Percentiles rank a stretch among this genome's conserved stretches.
These are phyloP conservation scores for Gallinago undulata DNA, from an alignment of 2,113 vertebrate genomes.

Conservation along the genomic window DNA sequence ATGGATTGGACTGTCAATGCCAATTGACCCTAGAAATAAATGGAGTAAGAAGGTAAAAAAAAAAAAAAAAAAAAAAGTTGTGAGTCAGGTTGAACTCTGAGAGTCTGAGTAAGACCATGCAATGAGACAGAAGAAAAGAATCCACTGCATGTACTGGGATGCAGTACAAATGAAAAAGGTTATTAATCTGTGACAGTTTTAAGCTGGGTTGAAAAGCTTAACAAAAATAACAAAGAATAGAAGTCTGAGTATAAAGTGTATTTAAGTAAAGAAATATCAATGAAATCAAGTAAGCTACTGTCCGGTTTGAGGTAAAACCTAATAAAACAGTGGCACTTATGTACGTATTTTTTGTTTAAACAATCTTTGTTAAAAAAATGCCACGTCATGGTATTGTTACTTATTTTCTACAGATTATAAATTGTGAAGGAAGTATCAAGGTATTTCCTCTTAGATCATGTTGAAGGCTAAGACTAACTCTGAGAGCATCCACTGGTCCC, in stretches of 20 bases:
- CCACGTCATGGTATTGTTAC: not conserved
- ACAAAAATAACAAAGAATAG: not conserved
- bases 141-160: not conserved
- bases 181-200: not conserved
- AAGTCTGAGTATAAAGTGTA: not conserved
- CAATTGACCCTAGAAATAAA: not conserved
- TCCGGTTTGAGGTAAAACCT: not conserved
- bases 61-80: not conserved
- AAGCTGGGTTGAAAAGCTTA: not conserved
- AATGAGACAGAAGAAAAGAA: not conserved
- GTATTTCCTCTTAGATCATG: not conserved
- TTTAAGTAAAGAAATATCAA: not conserved
- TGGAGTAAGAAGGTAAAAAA: not conserved
- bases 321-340: not conserved
- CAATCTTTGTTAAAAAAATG: not conserved
- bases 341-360: not conserved
- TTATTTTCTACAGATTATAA: not conserved
- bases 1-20: not conserved
- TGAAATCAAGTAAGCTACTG: not conserved
- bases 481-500: accelerated
- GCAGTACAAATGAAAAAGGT: not conserved
- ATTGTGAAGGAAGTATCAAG: not conserved
- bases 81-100: not conserved
- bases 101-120: not conserved
- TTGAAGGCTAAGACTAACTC: not conserved